Conservation (phyloP, 2,113 vertebrate species). For the Orthonyx spaldingii region DNA sequence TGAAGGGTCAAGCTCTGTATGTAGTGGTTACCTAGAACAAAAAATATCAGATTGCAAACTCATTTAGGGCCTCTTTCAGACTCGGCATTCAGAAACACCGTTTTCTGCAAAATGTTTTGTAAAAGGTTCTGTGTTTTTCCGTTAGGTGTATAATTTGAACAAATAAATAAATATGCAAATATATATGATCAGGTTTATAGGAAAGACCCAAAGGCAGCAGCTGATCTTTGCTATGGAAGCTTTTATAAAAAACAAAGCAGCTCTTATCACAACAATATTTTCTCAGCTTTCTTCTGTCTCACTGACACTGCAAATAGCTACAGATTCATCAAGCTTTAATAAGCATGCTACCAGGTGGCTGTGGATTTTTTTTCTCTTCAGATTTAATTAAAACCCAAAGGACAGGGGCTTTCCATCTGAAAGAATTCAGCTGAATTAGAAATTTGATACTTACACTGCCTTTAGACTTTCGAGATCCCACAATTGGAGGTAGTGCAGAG, state of each 20-base stretch:
- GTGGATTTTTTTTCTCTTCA: not conserved
- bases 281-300: not conserved
- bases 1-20: not conserved
- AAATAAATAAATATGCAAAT: not conserved
- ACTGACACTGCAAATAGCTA: not conserved
- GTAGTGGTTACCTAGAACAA: not conserved
- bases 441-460: constrained; percentile 83
- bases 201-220: not conserved
- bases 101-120: not conserved
- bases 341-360: not conserved
- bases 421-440: not conserved
- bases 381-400: constrained; percentile 57
- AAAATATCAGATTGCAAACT: not conserved
- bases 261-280: not conserved
- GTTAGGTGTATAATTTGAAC: not conserved
- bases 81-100: not conserved
- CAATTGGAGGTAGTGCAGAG: constrained; percentile 82
- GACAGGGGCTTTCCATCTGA: not conserved
- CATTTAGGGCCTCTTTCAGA: not conserved
- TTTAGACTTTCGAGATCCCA: constrained; percentile 83
- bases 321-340: constrained; percentile 18
- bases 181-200: not conserved
- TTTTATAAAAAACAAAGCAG: not conserved
- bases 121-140: not conserved
- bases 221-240: not conserved